These are phyloP conservation scores for Ptilorrhoa leucosticta DNA, from an alignment of 2,113 vertebrate genomes.

Conservation along the genomic window DNA sequence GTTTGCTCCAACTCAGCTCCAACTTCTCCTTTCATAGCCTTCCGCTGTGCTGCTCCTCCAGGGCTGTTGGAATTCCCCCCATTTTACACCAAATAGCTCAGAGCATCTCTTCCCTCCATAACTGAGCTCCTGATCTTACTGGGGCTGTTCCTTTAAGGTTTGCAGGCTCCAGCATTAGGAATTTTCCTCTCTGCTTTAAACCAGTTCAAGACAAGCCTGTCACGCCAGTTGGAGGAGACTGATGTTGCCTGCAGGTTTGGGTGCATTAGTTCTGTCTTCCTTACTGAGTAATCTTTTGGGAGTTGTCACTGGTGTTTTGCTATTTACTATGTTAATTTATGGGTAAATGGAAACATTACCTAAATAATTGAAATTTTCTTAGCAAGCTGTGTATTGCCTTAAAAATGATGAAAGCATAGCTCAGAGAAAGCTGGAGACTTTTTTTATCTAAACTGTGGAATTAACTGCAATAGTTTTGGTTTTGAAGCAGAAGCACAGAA, in stretches of 20 bases:
- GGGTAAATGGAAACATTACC: background rate
- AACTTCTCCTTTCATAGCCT: background rate
- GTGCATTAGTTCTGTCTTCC: conserved; percentile 18
- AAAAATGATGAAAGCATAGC: background rate
- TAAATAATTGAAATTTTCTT: background rate
- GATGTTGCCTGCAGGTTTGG: conserved; percentile 22
- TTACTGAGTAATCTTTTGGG: background rate
- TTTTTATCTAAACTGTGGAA: background rate
- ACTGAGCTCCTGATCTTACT: background rate
- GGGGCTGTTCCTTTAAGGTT: background rate
- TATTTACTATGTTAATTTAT: conserved; percentile 35
- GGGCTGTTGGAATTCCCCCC: background rate
- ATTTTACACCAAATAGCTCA: background rate
- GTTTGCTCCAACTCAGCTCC: background rate
- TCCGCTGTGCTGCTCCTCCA: background rate
- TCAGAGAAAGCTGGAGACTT: background rate
- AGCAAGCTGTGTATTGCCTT: background rate
- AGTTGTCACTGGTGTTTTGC: background rate
- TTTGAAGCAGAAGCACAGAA: background rate
- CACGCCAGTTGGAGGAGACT: conserved; percentile 39
- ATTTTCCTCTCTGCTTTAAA: background rate
- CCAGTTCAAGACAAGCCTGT: conserved; percentile 34
- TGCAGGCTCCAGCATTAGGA: background rate
- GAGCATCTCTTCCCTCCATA: background rate
- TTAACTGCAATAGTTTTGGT: background rate